Percentiles rank a stretch among this genome's conserved stretches.
These are phyloP conservation scores for Lagenorhynchus albirostris DNA, from an alignment of 2,113 vertebrate species.

Conservation along the genomic window DNA sequence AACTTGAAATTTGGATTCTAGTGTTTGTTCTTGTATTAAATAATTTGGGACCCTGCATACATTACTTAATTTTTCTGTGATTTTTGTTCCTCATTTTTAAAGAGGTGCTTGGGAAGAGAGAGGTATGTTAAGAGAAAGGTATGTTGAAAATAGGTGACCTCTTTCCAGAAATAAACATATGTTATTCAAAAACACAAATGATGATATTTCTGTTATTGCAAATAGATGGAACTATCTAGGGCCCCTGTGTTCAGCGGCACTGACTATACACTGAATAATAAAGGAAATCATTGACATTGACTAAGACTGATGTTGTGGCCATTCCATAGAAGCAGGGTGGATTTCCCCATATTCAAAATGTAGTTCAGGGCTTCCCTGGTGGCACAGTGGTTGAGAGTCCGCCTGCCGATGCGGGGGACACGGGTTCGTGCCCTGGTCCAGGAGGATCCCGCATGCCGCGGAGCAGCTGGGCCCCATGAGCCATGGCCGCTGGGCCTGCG, in stretches of 20 bases:
- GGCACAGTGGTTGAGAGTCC: too few species aligned
- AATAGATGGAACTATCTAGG: neutral
- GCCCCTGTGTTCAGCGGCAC: neutral
- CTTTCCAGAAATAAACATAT: neutral
- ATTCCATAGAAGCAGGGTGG: neutral
- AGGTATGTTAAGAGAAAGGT: neutral
- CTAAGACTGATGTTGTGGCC: neutral
- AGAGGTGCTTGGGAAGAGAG: neutral
- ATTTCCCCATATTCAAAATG: neutral
- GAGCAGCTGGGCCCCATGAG: too few species aligned
- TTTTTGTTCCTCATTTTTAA: neutral
- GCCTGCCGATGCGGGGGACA: too few species aligned
- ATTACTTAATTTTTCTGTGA: neutral
- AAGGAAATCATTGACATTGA: neutral
- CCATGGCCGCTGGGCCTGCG: too few species aligned
- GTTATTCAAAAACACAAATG: neutral
- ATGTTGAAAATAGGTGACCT: neutral
- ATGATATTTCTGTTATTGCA: neutral
- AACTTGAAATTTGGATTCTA: neutral
- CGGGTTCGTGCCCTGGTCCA: too few species aligned
- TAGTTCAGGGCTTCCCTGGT: neutral
- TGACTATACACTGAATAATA: neutral
- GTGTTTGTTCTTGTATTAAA: neutral
- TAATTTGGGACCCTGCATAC: neutral
- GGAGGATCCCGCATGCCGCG: too few species aligned